phyloP scores from a whole-genome alignment of 2,113 vertebrate genomes.

The Sturnira hondurensis region DNA sequence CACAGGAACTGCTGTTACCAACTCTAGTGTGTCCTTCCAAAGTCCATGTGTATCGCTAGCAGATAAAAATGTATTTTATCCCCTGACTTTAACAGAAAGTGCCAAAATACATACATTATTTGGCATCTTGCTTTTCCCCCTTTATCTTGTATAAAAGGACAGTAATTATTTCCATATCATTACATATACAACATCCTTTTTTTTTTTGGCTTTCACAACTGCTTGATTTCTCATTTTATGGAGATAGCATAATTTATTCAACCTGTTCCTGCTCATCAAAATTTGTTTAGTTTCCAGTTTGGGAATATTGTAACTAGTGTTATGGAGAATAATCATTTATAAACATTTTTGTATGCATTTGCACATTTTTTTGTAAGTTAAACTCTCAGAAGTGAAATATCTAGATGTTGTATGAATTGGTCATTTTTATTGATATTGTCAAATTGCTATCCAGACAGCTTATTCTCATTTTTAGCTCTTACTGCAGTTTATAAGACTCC shows the following conservation, averaged over 20 bases:
- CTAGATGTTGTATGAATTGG: not conserved
- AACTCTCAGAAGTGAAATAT: not conserved
- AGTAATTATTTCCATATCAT: not conserved
- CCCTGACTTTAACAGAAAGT: not conserved
- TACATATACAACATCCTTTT: not conserved
- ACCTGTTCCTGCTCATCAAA: not conserved
- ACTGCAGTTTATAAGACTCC: not conserved
- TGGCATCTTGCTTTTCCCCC: not conserved
- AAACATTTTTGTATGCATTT: constrained; percentile 3
- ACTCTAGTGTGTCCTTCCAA: not conserved
- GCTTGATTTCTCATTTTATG: not conserved
- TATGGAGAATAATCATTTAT: not conserved
- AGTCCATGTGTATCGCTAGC: not conserved
- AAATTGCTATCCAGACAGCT: not conserved
- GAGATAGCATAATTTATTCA: not conserved
- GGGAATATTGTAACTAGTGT: not conserved
- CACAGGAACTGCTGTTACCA: not conserved
- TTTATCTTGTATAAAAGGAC: not conserved
- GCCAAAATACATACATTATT: not conserved
- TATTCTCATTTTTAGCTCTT: not conserved
- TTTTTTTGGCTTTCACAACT: not conserved
- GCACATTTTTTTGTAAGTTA: not conserved
- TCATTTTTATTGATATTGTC: not conserved
- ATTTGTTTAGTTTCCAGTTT: constrained; percentile 16
- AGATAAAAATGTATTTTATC: not conserved